Conservation (phyloP, 2,888 invertebrate genomes). For the Drosophila atripex region DNA sequence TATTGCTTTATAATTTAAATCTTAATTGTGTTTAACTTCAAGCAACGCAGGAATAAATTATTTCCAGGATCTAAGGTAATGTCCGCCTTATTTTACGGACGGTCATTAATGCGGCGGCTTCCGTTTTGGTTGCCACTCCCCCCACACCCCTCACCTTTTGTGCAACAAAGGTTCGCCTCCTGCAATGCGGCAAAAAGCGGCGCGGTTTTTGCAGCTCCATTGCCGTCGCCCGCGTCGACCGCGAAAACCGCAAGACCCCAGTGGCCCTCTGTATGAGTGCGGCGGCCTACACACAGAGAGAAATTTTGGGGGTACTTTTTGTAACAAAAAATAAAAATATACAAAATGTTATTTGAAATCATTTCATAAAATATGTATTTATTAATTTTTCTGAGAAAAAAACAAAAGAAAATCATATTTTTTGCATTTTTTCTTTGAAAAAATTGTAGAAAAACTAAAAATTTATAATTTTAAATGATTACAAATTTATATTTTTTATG, state of each 20-base stretch:
- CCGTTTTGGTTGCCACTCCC: conserved; percentile 38
- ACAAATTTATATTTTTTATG: no score
- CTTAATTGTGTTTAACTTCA: not conserved
- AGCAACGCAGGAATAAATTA: not conserved
- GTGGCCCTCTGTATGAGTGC: conserved; percentile 26
- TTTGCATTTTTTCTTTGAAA: no score
- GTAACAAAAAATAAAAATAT: no score
- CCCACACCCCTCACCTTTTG: conserved; percentile 16
- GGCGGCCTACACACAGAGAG: conserved; percentile 9
- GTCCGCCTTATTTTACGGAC: conserved; percentile 47
- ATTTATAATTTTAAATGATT: no score
- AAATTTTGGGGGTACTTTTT: not conserved
- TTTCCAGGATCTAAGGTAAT: conserved; percentile 28
- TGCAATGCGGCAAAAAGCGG: conserved; percentile 76
- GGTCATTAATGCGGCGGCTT: conserved; percentile 68
- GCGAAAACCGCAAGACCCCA: conserved; percentile 35
- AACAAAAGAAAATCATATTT: no score
- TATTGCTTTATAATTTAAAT: not conserved
- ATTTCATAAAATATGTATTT: no score
- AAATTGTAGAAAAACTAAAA: no score
- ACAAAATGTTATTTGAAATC: no score
- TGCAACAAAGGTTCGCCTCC: conserved; percentile 68
- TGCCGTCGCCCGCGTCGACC: conserved; percentile 47
- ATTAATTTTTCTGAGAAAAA: no score
- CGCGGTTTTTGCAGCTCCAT: conserved; percentile 66